phyloP scores from a whole-genome alignment of 2,888 invertebrate genomes.

The Scrobipalpa costella region DNA sequence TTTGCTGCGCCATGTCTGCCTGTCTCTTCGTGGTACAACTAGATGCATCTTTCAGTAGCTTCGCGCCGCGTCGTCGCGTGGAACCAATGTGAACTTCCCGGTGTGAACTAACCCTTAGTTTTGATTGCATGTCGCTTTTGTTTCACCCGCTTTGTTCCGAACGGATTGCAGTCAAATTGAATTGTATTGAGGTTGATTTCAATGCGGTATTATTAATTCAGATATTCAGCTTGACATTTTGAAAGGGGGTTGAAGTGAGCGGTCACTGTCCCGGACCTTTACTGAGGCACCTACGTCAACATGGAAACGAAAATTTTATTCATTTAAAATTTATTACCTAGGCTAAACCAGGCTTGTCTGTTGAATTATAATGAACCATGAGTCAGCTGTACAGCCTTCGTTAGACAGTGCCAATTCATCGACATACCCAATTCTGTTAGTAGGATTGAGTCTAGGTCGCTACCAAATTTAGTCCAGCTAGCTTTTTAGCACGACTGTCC shows the following conservation, averaged over 20 bases:
- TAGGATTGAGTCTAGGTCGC: background rate
- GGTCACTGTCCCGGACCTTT: background rate
- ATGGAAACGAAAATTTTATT: background rate
- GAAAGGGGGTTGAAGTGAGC: background rate
- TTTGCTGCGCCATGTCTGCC: too few species aligned
- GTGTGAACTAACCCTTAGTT: too few species aligned
- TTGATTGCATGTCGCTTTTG: constrained; percentile 66
- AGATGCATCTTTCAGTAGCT: too few species aligned
- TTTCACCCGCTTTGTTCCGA: constrained; percentile 60
- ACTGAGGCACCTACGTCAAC: background rate
- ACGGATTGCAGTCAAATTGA: constrained; percentile 22
- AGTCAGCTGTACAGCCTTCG: constrained; percentile 11
- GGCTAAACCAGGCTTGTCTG: background rate
- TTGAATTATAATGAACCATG: constrained; percentile 12
- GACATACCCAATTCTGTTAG: background rate
- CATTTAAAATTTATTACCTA: background rate
- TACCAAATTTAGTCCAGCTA: background rate
- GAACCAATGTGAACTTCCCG: too few species aligned
- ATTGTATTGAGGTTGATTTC: constrained; percentile 11
- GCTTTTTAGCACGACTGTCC: constrained; percentile 9
- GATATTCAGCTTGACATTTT: constrained; percentile 3
- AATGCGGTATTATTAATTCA: constrained; percentile 6
- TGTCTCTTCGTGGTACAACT: too few species aligned
- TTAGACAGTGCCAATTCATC: background rate
- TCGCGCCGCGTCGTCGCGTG: too few species aligned